These are phyloP conservation scores for Goniozus legneri DNA, from an alignment of 1,140 invertebrate genomes.

Conservation along the genomic window DNA sequence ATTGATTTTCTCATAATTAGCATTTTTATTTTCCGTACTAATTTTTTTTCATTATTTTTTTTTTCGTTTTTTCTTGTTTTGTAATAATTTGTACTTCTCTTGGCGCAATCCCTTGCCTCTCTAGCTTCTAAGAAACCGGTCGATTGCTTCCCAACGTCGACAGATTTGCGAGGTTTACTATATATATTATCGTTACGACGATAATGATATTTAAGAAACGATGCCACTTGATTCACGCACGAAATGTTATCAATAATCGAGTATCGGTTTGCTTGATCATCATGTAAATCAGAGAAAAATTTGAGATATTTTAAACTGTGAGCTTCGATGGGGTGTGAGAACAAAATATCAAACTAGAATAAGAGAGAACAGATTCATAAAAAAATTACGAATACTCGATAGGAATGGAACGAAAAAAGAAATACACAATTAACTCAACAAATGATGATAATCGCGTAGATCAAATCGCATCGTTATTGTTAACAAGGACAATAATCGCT, in stretches of 20 bases:
- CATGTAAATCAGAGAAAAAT: too few species aligned
- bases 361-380: too few species aligned
- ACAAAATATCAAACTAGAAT: too few species aligned
- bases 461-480: constrained; percentile 26
- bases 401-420: too few species aligned
- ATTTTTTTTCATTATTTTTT: constrained; percentile 10
- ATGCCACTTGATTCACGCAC: constrained; percentile 28
- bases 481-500: constrained; percentile 13
- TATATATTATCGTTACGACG: constrained; percentile 27
- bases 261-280: too few species aligned
- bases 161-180: constrained; percentile 36
- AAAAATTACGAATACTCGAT: too few species aligned
- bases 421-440: too few species aligned
- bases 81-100: constrained; percentile 42
- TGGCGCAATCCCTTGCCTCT: constrained; percentile 34
- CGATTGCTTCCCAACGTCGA: constrained; percentile 34
- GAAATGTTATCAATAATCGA: too few species aligned
- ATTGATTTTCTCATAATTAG: constrained; percentile 33
- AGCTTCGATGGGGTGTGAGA: too few species aligned
- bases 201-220: constrained; percentile 32
- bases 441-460: background rate
- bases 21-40: constrained; percentile 7
- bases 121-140: constrained; percentile 29
- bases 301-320: too few species aligned
- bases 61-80: constrained; percentile 18